Conservation (phyloP, 2,797 vertebrate species). For the Rhynchotus rufescens region DNA sequence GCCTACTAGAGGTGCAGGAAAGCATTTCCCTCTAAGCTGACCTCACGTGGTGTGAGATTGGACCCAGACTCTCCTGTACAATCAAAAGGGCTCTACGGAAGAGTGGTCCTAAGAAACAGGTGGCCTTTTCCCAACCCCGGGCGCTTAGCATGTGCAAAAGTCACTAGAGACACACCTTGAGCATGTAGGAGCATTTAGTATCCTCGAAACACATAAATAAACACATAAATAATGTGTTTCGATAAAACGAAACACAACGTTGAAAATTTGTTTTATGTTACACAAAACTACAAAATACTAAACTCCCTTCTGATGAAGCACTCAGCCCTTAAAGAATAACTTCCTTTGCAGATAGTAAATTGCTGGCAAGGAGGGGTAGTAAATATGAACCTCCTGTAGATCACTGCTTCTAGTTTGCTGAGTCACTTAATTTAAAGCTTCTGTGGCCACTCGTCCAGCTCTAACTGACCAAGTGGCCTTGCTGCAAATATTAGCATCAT, state of each 20-base stretch:
- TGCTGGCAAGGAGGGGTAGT: not conserved
- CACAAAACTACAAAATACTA: not conserved
- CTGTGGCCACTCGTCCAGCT: not conserved
- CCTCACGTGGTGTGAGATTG: not conserved
- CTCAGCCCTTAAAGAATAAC: not conserved
- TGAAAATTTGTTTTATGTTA: conserved; percentile 6
- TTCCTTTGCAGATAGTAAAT: not conserved
- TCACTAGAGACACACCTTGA: not conserved
- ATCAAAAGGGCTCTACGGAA: not conserved
- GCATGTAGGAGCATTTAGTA: not conserved
- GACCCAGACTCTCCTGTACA: not conserved
- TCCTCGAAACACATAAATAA: too few relatives aligned
- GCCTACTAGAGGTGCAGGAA: not conserved
- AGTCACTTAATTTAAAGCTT: not conserved
- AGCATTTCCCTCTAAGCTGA: not conserved
- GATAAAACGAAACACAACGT: not conserved
- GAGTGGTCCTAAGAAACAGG: not conserved
- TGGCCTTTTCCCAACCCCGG: not conserved
- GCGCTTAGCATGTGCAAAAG: not conserved
- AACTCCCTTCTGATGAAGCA: not conserved
- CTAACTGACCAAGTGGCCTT: not conserved
- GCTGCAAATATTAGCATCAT: not conserved
- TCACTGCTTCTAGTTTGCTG: not conserved
- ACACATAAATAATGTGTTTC: too few relatives aligned
- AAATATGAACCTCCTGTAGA: not conserved